phyloP scores from a whole-genome alignment of 2,113 vertebrate genomes.

The Boleophthalmus pectinirostris region DNA sequence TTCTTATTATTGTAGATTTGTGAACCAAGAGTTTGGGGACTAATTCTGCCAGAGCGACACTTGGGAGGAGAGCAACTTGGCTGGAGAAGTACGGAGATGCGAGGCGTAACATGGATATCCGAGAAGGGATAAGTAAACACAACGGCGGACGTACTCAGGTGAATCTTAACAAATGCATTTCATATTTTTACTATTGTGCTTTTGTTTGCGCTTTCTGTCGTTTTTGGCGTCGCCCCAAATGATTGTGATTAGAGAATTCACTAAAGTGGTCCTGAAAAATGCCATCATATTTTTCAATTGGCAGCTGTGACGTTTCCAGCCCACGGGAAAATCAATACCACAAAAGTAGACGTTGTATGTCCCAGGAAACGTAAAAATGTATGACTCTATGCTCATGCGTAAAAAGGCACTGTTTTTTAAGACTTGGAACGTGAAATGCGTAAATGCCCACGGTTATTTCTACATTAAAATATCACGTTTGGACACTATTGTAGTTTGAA shows the following conservation, averaged over 20 bases:
- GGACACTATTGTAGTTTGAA: background rate
- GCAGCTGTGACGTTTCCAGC: background rate
- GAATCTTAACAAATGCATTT: background rate
- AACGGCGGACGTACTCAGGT: slow-evolving; percentile 49
- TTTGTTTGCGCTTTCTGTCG: background rate
- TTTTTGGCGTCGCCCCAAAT: background rate
- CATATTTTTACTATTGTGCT: background rate
- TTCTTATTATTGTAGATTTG: background rate
- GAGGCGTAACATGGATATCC: slow-evolving; percentile 65
- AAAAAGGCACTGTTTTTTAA: background rate
- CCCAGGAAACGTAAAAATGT: background rate
- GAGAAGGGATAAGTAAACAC: slow-evolving; percentile 42
- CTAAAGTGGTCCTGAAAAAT: background rate
- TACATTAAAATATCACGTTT: background rate
- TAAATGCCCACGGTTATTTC: background rate
- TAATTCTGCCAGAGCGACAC: slow-evolving; percentile 32
- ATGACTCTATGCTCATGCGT: too few relatives aligned
- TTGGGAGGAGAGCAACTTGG: slow-evolving; percentile 45
- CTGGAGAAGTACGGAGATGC: slow-evolving; percentile 45
- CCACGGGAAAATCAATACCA: background rate
- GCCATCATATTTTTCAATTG: background rate
- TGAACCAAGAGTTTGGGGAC: slow-evolving; percentile 16
- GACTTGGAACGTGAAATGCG: background rate
- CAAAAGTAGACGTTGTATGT: background rate
- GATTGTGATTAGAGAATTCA: background rate